phyloP scores from a whole-genome alignment of 2,888 invertebrate genomes.

The Tetropium fuscum region DNA sequence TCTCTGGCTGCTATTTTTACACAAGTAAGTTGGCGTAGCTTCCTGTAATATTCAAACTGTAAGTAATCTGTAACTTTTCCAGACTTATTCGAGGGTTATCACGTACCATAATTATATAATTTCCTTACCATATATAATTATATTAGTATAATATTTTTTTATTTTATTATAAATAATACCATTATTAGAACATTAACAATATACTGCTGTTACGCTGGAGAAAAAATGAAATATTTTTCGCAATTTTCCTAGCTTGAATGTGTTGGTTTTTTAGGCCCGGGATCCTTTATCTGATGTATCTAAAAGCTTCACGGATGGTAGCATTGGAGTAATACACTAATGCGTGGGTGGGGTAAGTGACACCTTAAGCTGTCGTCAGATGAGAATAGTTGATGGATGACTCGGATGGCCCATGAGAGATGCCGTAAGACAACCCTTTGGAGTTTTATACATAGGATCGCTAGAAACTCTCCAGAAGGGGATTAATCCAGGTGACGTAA shows the following conservation, averaged over 20 bases:
- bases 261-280: conserved; percentile 16
- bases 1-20: no score
- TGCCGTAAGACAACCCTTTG: conserved; percentile 20
- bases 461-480: neutral
- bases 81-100: no score
- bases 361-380: conserved; percentile 59
- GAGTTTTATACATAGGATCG: conserved; percentile 5
- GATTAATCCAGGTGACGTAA: conserved; percentile 8
- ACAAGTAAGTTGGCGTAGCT: no score
- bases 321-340: conserved; percentile 60
- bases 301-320: conserved; percentile 55
- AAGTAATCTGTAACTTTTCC: no score
- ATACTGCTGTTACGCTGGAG: no score
- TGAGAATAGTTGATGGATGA: conserved; percentile 62
- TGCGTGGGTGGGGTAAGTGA: conserved; percentile 60
- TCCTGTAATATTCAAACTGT: no score
- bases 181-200: no score
- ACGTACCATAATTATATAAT: no score
- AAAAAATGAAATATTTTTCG: no score
- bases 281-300: conserved; percentile 45
- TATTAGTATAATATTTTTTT: no score
- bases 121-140: no score
- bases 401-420: conserved; percentile 30
- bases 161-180: no score
- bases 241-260: conserved; percentile 5